phyloP scores from a whole-genome alignment of 2,888 invertebrate species.

The Dendrolimus pini region DNA sequence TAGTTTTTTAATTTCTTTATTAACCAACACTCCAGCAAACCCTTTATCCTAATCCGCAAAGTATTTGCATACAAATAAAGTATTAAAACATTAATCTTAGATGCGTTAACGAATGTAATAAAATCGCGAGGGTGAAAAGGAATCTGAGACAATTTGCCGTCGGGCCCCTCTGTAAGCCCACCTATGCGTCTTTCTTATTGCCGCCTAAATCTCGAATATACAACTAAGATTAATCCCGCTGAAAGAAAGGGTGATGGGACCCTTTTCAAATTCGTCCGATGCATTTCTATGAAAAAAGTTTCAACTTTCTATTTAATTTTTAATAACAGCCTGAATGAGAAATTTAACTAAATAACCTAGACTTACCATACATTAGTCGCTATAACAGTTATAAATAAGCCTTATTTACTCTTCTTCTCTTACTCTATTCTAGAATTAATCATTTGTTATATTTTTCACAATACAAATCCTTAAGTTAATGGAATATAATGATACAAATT shows the following conservation, averaged over 20 bases:
- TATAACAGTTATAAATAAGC: too few relatives aligned
- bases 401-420: too few relatives aligned
- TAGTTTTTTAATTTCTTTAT: conserved; percentile 7
- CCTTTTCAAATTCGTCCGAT: conserved; percentile 32
- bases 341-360: too few relatives aligned
- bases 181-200: conserved; percentile 76
- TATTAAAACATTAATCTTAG: conserved; percentile 65
- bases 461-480: too few relatives aligned
- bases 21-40: conserved; percentile 10
- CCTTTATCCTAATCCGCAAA: conserved; percentile 23
- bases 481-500: too few relatives aligned
- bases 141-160: conserved; percentile 74
- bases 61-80: conserved; percentile 60
- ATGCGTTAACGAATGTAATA: conserved; percentile 73
- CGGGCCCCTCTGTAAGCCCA: conserved; percentile 65
- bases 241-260: conserved; percentile 69
- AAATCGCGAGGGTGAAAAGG: conserved; percentile 53
- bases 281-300: background rate
- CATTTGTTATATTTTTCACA: too few relatives aligned
- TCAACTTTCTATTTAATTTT: background rate
- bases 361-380: too few relatives aligned
- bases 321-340: too few relatives aligned
- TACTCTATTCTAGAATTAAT: too few relatives aligned
- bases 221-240: conserved; percentile 73
- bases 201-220: conserved; percentile 74